These are phyloP conservation scores for Pheucticus melanocephalus DNA, from an alignment of 2,113 vertebrate genomes.

Conservation along the genomic window DNA sequence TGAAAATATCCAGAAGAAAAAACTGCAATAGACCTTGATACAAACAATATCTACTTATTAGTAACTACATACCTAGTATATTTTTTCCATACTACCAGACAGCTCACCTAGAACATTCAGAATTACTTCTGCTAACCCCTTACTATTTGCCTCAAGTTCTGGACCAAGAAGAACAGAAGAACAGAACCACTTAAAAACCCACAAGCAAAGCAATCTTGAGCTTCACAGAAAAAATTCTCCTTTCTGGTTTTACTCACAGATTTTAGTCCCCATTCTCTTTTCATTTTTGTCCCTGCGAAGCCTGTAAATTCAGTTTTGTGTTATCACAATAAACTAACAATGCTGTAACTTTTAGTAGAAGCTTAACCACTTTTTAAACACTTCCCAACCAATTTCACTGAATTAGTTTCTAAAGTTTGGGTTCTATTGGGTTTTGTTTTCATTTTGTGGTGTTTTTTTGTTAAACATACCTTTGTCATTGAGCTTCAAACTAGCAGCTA, in stretches of 20 bases:
- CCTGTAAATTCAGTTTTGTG: neutral
- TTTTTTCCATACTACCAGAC: neutral
- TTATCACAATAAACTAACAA: neutral
- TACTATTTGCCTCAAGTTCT: neutral
- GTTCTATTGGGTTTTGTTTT: neutral
- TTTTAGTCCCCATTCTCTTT: neutral
- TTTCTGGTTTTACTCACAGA: neutral
- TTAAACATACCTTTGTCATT: conserved; percentile 75
- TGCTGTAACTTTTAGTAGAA: neutral
- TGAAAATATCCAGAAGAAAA: neutral
- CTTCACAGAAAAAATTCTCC: neutral
- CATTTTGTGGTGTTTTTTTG: neutral
- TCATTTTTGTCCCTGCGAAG: neutral
- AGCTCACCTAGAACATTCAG: neutral
- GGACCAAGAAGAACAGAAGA: neutral
- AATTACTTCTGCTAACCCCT: neutral
- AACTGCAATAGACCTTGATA: neutral
- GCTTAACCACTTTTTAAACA: neutral
- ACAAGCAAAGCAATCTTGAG: neutral
- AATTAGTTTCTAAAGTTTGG: neutral
- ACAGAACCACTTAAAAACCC: neutral
- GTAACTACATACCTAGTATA: neutral
- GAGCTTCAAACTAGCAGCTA: conserved; percentile 78
- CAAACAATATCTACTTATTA: neutral
- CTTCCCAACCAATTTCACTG: neutral